phyloP scores from a whole-genome alignment of 1,140 invertebrate genomes.

The Cheumatopsyche charites region DNA sequence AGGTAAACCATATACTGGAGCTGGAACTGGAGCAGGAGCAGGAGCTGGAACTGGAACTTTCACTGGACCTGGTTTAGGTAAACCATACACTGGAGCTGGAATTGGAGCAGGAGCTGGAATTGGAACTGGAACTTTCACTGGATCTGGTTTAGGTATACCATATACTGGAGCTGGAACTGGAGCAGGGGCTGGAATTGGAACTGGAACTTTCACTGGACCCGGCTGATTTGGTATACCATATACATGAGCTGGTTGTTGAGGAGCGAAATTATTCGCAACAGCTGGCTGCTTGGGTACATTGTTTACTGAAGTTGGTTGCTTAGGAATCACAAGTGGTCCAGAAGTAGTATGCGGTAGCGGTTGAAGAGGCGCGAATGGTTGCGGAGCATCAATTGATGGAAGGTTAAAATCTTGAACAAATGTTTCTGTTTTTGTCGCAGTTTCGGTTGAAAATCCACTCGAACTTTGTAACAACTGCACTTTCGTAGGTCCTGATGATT shows the following conservation, averaged over 20 bases:
- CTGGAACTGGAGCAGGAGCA: conserved; percentile 3
- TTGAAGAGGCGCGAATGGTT: no score
- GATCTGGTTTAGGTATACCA: no score
- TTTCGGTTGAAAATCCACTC: background rate
- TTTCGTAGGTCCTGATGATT: background rate
- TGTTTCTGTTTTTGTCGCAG: background rate
- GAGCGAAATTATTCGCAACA: no score
- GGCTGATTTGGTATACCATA: background rate
- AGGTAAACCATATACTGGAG: conserved; percentile 18
- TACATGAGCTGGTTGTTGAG: background rate
- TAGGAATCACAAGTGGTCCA: no score
- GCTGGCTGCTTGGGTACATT: background rate
- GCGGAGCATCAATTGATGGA: no score
- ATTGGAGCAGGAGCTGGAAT: background rate
- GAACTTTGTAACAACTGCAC: background rate
- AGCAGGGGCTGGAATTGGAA: background rate
- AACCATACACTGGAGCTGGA: background rate
- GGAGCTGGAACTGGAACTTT: background rate
- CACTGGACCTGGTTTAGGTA: background rate
- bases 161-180: conserved; percentile 12
- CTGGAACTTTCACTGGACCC: background rate
- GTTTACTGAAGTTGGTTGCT: background rate
- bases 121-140: background rate
- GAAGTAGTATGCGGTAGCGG: no score
- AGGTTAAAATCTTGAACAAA: no score